These are phyloP conservation scores for Lampropteryx suffumata DNA, from an alignment of 2,888 invertebrate species.

Conservation along the genomic window DNA sequence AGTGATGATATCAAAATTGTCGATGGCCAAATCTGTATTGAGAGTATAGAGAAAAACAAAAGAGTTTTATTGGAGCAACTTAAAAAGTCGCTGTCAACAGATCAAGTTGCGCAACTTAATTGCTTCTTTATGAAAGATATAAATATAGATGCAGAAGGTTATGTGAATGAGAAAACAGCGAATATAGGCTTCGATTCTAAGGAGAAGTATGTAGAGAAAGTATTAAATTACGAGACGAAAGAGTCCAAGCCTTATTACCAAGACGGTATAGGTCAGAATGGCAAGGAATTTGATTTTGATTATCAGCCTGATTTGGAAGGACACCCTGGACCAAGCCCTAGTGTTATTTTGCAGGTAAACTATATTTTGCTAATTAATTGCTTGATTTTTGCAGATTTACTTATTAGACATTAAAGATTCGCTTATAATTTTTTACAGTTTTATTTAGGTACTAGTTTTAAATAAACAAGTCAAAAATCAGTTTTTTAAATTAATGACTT, in stretches of 20 bases:
- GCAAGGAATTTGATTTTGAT: conserved; percentile 89
- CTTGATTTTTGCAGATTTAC: no score
- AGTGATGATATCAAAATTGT: conserved; percentile 39
- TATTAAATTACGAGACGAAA: conserved; percentile 38
- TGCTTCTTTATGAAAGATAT: conserved; percentile 78
- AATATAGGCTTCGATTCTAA: conserved; percentile 68
- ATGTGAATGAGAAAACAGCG: conserved; percentile 60
- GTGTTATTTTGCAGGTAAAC: conserved; percentile 91
- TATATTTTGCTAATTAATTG: neutral
- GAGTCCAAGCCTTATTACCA: conserved; percentile 59
- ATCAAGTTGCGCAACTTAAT: conserved; percentile 57
- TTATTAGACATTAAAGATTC: no score
- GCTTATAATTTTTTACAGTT: no score
- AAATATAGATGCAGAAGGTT: conserved; percentile 60
- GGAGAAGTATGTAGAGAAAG: conserved; percentile 55
- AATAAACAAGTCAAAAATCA: no score
- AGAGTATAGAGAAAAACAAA: conserved; percentile 69
- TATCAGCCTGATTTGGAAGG: conserved; percentile 90
- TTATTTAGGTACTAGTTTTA: no score
- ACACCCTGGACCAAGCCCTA: conserved; percentile 97
- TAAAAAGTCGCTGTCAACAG: conserved; percentile 45
- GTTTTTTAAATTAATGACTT: no score
- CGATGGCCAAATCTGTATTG: conserved; percentile 58
- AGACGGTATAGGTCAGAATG: conserved; percentile 50
- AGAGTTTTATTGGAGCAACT: conserved; percentile 52